Percentiles rank a stretch among this genome's conserved stretches.
Conservation (phyloP, 1,140 invertebrate genomes). For the Drosophila athabasca region DNA sequence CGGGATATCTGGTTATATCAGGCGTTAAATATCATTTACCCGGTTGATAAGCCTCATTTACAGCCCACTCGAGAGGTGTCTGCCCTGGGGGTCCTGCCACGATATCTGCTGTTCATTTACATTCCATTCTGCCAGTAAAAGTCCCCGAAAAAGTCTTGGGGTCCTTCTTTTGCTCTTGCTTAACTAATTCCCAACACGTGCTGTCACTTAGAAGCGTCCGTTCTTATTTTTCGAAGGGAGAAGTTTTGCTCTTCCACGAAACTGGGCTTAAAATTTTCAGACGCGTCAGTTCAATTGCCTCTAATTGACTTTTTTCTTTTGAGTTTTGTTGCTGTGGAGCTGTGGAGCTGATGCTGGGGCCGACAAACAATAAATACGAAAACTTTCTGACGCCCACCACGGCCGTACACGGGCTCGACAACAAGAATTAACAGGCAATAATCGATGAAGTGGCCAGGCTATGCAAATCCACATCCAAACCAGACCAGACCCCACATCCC, state of each 20-base stretch:
- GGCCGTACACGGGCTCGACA: conserved; percentile 5
- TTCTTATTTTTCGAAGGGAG: background rate
- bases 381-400: conserved; percentile 45
- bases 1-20: conserved; percentile 1
- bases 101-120: conserved; percentile 16
- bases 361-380: conserved; percentile 13
- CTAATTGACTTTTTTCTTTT: conserved; percentile 70
- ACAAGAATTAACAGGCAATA: conserved; percentile 72
- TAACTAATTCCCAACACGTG: conserved; percentile 65
- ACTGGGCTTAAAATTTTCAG: conserved; percentile 20
- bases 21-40: conserved; percentile 17
- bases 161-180: conserved; percentile 30
- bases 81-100: too few relatives aligned
- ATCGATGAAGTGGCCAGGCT: conserved; percentile 59
- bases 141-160: conserved; percentile 4
- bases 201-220: conserved; percentile 46
- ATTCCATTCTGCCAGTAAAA: conserved; percentile 10
- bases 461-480: conserved; percentile 45
- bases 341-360: background rate
- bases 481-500: conserved; percentile 1
- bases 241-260: conserved; percentile 67
- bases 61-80: background rate
- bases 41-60: background rate
- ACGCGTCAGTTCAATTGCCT: conserved; percentile 66
- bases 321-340: background rate